A percentile compares a stretch with the other conserved stretches of the same genome.
Evolutionary conservation across 2,888 invertebrate genomes (phyloP).

Genomic region (Osmoderma eremita): DNA sequence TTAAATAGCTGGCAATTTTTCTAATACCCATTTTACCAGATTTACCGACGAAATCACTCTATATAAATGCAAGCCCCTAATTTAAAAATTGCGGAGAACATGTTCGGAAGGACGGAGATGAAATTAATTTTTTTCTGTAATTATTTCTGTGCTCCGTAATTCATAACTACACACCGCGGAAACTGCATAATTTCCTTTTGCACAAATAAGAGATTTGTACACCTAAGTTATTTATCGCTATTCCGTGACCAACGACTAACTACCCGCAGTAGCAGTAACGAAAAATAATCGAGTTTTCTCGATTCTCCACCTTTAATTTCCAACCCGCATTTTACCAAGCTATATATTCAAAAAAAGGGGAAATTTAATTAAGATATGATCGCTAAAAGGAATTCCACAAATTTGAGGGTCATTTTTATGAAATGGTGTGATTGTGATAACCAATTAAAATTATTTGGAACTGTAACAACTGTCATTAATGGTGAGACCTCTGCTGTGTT

Average conservation of each 20-base stretch:
- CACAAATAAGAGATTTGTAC: conserved; percentile 46
- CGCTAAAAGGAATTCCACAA: too few species aligned
- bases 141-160: conserved; percentile 48
- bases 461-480: too few species aligned
- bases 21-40: conserved; percentile 50
- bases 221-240: conserved; percentile 49
- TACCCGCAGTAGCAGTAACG: conserved; percentile 44
- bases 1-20: conserved; percentile 48
- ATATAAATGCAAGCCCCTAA: conserved; percentile 45
- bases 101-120: conserved; percentile 47
- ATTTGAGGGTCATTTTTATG: too few species aligned
- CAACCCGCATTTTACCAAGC: too few species aligned
- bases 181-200: conserved; percentile 50
- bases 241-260: conserved; percentile 48
- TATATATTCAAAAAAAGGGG: too few species aligned
- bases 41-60: conserved; percentile 50
- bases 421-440: too few species aligned
- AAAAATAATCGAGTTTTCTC: conserved; percentile 47
- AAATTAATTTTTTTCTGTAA: conserved; percentile 49
- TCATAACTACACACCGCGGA: conserved; percentile 50
- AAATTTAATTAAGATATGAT: too few species aligned
- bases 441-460: too few species aligned
- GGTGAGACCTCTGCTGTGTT: too few species aligned
- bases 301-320: too few species aligned
- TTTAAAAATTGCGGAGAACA: conserved; percentile 47